A percentile compares a stretch with the other conserved stretches of the same genome.
Conservation (phyloP, 2,888 invertebrate genomes). For the Ophioninae sp. region DNA sequence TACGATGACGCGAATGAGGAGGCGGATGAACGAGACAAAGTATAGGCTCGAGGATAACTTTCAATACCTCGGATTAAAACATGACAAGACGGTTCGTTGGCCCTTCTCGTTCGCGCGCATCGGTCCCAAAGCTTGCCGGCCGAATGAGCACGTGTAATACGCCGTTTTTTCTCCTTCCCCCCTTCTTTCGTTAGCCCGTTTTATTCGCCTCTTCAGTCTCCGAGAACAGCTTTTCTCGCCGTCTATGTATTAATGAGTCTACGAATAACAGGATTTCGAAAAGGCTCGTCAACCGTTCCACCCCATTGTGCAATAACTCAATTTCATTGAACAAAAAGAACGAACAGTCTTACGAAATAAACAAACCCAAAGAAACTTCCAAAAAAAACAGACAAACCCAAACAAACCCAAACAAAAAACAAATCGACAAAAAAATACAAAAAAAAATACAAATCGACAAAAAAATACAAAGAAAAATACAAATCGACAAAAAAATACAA, state of each 20-base stretch:
- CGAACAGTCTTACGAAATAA: too few relatives aligned
- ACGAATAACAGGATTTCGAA: slow-evolving; percentile 11
- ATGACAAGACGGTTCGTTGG: slow-evolving; percentile 26
- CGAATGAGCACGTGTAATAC: slow-evolving; percentile 29
- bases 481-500: too few relatives aligned
- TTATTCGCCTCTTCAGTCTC: slow-evolving; percentile 23
- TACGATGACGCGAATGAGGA: slow-evolving; percentile 52
- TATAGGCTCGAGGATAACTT: slow-evolving; percentile 28
- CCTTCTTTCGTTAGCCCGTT: not conserved
- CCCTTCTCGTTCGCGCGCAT: slow-evolving; percentile 27
- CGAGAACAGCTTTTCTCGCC: slow-evolving; percentile 22
- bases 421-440: too few relatives aligned
- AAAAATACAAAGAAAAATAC: too few relatives aligned
- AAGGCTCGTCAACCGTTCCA: not conserved
- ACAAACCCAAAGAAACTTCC: too few relatives aligned
- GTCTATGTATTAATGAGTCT: slow-evolving; percentile 1
- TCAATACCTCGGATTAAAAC: slow-evolving; percentile 40
- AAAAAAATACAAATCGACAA: too few relatives aligned
- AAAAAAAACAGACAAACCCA: not conserved
- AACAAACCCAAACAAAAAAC: not conserved
- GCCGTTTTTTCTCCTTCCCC: slow-evolving; percentile 21
- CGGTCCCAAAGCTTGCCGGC: slow-evolving; percentile 29
- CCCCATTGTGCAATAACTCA: not conserved
- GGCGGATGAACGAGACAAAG: slow-evolving; percentile 39
- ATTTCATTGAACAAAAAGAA: not conserved